Percentiles rank a stretch among this genome's conserved stretches.
Conservation (phyloP, 2,888 invertebrate genomes). For the Mactromeris polynyma region DNA sequence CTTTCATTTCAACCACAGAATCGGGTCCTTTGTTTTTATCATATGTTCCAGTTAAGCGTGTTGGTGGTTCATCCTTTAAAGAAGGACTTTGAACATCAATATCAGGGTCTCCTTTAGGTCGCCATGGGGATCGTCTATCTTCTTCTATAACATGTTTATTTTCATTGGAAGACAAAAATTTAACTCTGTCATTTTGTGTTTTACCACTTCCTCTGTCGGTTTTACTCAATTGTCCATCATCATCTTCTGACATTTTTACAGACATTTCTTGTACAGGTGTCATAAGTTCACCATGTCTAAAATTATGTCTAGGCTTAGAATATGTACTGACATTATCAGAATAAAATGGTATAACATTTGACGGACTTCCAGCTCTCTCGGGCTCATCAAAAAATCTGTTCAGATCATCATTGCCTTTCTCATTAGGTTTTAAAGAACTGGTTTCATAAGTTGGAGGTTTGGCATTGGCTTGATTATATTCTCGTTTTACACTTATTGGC, state of each 20-base stretch:
- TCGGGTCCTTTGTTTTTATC: constrained; percentile 31
- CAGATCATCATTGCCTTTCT: constrained; percentile 45
- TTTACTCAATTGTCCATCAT: constrained; percentile 29
- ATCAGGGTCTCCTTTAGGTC: constrained; percentile 8
- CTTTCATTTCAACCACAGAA: constrained; percentile 44
- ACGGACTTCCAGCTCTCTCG: constrained; percentile 48
- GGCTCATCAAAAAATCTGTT: constrained; percentile 66
- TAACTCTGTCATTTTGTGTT: constrained; percentile 29
- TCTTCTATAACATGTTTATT: constrained; percentile 62
- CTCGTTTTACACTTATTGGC: constrained; percentile 1
- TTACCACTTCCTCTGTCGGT: constrained; percentile 39
- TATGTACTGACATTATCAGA: constrained; percentile 53
- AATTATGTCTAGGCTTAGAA: constrained; percentile 55
- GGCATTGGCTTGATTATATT: not conserved
- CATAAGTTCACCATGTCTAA: constrained; percentile 55
- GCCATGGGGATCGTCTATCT: constrained; percentile 60
- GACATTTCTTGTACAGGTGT: constrained; percentile 60
- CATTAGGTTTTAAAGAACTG: not conserved
- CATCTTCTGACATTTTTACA: constrained; percentile 50
- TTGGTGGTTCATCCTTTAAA: constrained; percentile 37
- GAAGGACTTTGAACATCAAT: constrained; percentile 19
- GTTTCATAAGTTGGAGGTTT: constrained; percentile 43
- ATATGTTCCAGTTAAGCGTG: constrained; percentile 1
- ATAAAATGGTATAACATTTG: constrained; percentile 54
- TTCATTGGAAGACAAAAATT: constrained; percentile 41